Evolutionary conservation across 2,888 invertebrate species (phyloP).

Genomic region (Torymus auratus): DNA sequence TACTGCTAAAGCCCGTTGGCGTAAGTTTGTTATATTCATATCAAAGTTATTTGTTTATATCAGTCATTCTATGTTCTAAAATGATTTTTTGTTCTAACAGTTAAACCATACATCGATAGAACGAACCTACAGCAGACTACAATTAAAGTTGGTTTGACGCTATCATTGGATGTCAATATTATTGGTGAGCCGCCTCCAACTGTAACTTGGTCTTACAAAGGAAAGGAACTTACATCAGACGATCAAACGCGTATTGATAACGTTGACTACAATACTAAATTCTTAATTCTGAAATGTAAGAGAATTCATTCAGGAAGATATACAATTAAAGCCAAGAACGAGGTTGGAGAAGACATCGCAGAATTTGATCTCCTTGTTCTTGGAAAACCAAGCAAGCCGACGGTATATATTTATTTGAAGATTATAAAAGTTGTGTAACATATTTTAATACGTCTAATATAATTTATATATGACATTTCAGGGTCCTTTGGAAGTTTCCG

Average conservation of each 20-base stretch:
- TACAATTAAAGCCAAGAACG: conserved; percentile 92
- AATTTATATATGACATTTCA: conserved; percentile 59
- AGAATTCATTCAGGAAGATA: conserved; percentile 92
- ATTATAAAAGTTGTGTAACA: background rate
- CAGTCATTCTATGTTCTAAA: background rate
- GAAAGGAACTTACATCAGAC: conserved; percentile 80
- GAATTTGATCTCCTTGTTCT: conserved; percentile 93
- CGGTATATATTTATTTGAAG: conserved; percentile 69
- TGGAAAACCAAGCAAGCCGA: conserved; percentile 87
- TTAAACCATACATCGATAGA: conserved; percentile 95
- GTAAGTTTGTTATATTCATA: conserved; percentile 80
- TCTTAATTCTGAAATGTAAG: conserved; percentile 89
- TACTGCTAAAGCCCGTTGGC: conserved; percentile 90
- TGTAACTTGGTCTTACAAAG: conserved; percentile 92
- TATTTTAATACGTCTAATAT: background rate
- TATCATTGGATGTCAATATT: conserved; percentile 91
- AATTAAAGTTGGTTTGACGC: conserved; percentile 92
- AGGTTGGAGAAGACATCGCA: conserved; percentile 94
- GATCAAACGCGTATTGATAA: conserved; percentile 86
- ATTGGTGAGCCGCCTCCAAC: conserved; percentile 96
- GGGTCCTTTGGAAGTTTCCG: conserved; percentile 92
- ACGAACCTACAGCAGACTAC: conserved; percentile 90
- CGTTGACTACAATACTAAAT: conserved; percentile 93
- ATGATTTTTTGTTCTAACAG: conserved; percentile 76
- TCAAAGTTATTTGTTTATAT: too few relatives aligned